Evolutionary conservation across 1,140 invertebrate genomes (phyloP), one percentile per base, ranked within the genome.

Genomic region (Conus ventricosus): DNA sequence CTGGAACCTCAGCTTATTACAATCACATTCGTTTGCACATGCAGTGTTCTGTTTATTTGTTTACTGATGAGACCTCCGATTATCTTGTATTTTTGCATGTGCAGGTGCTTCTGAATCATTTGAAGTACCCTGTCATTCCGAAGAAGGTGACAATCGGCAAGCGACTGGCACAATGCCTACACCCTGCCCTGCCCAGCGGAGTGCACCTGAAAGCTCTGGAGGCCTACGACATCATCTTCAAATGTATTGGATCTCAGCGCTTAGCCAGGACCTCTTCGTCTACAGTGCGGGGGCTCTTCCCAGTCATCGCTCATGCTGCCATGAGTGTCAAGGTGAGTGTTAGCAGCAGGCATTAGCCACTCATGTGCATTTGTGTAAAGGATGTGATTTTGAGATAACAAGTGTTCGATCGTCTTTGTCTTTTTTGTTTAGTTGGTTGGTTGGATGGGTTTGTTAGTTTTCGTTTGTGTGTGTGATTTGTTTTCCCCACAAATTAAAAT

Each of bases 181-280:
- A 99, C 96, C 98, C 98, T 80, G 97, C 97, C 60, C 95, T 99
- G 87, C 98, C 98, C 75, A 95, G 97, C 89, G 98, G 96, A 71
- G 98, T 99, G 51, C 98, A 99, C 95, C 95, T 99, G 55, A 99
- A 99, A 95, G 98, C 98, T 51, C 95, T 99, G 63, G 98, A 99
- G 95, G 98, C 98, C 0, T 99, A 99, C 95, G 97, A 98, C 92
- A 97, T 98, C 89, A 98, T 99, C 93, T 99, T 99, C 95, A 97
- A 97, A 94, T 97, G 97, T 92, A 98, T 99, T 95, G 98, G 98
- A 82, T 97, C 97, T 67, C 97, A 97, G 92, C 96, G 97, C 90
- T 95, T 98, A 84, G 97, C 97, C 96, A 97, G 93, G 97, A 98
- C 94, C 96, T 98, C 53, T 98, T 98, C 93, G 98, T 98, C 91